Evolutionary conservation across 1,140 invertebrate genomes (phyloP), one percentile per base, ranked within the genome.

Genomic region (Apocrypta bakeri): DNA sequence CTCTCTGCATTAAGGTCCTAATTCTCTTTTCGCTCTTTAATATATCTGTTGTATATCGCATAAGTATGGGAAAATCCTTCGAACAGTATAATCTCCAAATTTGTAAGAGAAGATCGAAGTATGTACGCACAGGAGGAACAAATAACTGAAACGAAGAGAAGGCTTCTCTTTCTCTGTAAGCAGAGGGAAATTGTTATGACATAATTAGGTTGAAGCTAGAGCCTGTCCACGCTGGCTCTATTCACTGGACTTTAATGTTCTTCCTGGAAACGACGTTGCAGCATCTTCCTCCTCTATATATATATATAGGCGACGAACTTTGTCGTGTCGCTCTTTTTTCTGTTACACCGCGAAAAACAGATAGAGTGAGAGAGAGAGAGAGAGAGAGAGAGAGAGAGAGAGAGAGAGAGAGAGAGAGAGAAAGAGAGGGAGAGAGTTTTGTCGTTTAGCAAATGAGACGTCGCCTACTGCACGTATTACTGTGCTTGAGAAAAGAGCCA

Each of bases 161-260:
- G 33, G 27, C 1, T 24, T 37, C 21, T 74, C 71, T 66, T 42
- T 63, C 64, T 71, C 42, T 71, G 76, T 17, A 48, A 68, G 76
- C 48, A n/a, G 9, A 79, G 77, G 68, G 40, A 83, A 83, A 83
- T 83, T 83, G 82, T 83, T 83, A 83, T 83, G 82, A 80, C 82
- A 83, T 83, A 83, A 83, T 83, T 83, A 83, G 82, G 27, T n/a
- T 64, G 33, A 73, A 66, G 81, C 68, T 83, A 74, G 64, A 80
- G 64, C 66, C 29, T 75, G 64, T 66, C 77, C 82, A 83, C 42
- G 64, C 56, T 76, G 40, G 31, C 75, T 83, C 37, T 71, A 78
- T 79, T 80, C 82, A 79, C 69, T 17, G 71, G 78, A 83, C 82
- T 83, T 83, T 83, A 83, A 79, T 83, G 76, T 75, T 79, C 77